Percentiles rank a stretch among this genome's conserved stretches.
Conservation (phyloP, 2,888 invertebrate species). For the Leucophenga montana region DNA sequence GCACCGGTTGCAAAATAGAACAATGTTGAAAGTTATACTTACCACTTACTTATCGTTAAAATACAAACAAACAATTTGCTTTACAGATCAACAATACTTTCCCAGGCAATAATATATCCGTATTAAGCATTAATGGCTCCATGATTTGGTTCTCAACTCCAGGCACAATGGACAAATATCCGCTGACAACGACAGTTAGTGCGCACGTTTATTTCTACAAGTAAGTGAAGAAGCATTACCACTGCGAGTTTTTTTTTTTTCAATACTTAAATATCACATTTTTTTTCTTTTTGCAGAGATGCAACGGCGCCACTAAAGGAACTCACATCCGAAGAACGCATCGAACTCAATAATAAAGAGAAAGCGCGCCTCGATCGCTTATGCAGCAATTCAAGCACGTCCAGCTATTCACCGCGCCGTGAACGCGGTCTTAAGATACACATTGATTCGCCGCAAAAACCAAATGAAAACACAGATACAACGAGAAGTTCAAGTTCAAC, state of each 20-base stretch:
- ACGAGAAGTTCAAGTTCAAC: neutral
- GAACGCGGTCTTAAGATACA: constrained; percentile 84
- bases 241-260: neutral
- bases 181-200: constrained; percentile 76
- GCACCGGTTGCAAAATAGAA: too few species aligned
- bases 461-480: constrained; percentile 36
- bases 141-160: constrained; percentile 78
- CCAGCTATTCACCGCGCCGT: constrained; percentile 77
- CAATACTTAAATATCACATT: neutral
- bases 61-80: neutral
- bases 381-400: constrained; percentile 70
- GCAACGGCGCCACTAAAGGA: constrained; percentile 76
- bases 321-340: constrained; percentile 77
- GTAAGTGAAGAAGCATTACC: constrained; percentile 74
- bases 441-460: constrained; percentile 74
- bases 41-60: too few species aligned
- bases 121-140: constrained; percentile 77
- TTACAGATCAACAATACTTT: constrained; percentile 73
- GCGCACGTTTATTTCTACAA: constrained; percentile 81
- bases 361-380: constrained; percentile 75
- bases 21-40: too few species aligned
- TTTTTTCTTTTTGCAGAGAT: constrained; percentile 78
- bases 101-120: constrained; percentile 78
- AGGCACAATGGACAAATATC: constrained; percentile 75
- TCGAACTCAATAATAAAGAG: constrained; percentile 78